Evolutionary conservation across 2,888 invertebrate species (phyloP).

Genomic region (Tanypteryx hageni): DNA sequence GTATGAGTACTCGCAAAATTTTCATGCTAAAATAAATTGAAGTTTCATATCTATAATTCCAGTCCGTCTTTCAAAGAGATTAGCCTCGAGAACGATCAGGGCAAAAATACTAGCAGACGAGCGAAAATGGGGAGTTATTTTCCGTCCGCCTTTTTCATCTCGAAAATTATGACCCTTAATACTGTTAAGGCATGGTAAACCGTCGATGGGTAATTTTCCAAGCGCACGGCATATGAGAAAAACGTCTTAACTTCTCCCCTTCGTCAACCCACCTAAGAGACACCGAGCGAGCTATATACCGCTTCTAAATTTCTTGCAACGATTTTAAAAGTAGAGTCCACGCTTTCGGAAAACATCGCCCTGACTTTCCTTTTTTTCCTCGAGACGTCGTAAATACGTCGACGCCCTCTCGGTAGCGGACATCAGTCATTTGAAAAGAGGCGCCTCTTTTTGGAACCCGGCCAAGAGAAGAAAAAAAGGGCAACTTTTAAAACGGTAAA

Average conservation of each 20-base stretch:
- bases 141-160: background rate
- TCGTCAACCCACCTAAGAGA: too few relatives aligned
- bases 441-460: background rate
- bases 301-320: too few relatives aligned
- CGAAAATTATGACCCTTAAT: background rate
- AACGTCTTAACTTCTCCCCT: too few relatives aligned
- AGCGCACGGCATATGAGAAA: background rate
- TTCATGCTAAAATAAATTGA: too few relatives aligned
- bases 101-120: background rate
- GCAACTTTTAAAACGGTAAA: too few relatives aligned
- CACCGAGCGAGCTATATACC: too few relatives aligned
- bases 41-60: too few relatives aligned
- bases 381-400: background rate
- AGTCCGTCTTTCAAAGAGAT: too few relatives aligned
- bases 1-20: too few relatives aligned
- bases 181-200: background rate
- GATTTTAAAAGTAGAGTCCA: too few relatives aligned
- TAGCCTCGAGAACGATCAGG: too few relatives aligned
- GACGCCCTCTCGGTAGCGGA: background rate
- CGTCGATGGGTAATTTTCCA: background rate
- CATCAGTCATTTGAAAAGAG: slow-evolving; percentile 42
- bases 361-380: background rate
- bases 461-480: background rate
- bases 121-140: background rate
- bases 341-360: background rate